Percentiles rank a stretch among this genome's conserved stretches.
phyloP scores from a whole-genome alignment of 2,888 invertebrate genomes.

The Lepetodrilus schrolli region DNA sequence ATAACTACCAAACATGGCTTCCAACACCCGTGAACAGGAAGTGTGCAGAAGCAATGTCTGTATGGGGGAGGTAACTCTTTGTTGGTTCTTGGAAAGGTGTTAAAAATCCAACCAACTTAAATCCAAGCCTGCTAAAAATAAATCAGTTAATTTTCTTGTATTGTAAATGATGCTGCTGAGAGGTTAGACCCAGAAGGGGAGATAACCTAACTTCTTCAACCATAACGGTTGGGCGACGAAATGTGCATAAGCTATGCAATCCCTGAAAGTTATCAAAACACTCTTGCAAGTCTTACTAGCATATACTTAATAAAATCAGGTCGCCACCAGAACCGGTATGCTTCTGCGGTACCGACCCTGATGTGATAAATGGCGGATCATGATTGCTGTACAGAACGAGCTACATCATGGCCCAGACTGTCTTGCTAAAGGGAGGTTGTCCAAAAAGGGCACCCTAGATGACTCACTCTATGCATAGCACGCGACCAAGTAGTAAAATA shows the following conservation, averaged over 20 bases:
- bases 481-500: background rate
- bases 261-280: slow-evolving; percentile 21
- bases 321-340: background rate
- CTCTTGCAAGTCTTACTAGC: slow-evolving; percentile 12
- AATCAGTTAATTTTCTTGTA: slow-evolving; percentile 14
- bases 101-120: background rate
- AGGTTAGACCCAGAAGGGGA: background rate
- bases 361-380: background rate
- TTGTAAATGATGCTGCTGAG: background rate
- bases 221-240: background rate
- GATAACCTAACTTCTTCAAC: background rate
- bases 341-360: background rate
- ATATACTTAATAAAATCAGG: background rate
- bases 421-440: background rate
- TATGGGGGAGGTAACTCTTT: background rate
- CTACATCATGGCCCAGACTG: background rate
- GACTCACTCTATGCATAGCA: slow-evolving; percentile 19
- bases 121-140: slow-evolving; percentile 13
- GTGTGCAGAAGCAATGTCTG: slow-evolving; percentile 30
- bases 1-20: slow-evolving; percentile 29
- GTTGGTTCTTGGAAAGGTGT: background rate
- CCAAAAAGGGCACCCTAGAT: background rate
- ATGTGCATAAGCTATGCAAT: background rate
- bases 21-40: background rate
- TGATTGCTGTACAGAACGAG: too few species aligned